Base-by-base conservation (phyloP, 2,113 vertebrate genomes). In the Grammomys dolichurus region DNA sequence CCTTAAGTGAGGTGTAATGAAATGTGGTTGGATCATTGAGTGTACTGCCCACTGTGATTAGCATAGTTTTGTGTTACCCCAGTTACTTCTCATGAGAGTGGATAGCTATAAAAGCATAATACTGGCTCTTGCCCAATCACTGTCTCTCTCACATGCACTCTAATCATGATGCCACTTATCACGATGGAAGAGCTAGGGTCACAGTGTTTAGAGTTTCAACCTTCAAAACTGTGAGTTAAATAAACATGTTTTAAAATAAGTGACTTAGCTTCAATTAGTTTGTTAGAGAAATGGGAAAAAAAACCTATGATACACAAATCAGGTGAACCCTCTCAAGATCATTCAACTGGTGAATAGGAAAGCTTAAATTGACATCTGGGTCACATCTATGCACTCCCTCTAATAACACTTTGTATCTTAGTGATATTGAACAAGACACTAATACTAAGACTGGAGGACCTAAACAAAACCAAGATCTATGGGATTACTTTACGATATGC, bases 361-460 rank as follows among this genome's bases (percentile, higher is more conserved):
- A 24, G 40, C 72, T 93, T 69, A 89, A 82, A 84, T 51, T 28
- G 60, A 89, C 97, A 93, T 69, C 26, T 28, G 14, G 24, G 46
- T 90, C 80, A 85, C 2, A 67, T 51, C 19, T 7, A 8, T 63
- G 28, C 56, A 75, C 75, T 87, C 85, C 75, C 56, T 69, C 26
- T 91, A 91, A 90, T 78, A 69, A 90, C 1, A 87, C 54, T 78
- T 90, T 90, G 22, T 87, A 69, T 75, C 51, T 94, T 95, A 26
- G 46, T 87, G 22, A 80, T 86, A 48, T n/a, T 94, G 81, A 94
- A 40, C 65, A 87, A 76, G 85, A 72, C 28, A 63, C 7, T 8
- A 72, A 69, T 69, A 70, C 58, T 88, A 93, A 76, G 63, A 76
- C 51, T 65, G 81, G 43, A 86, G 36, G 46, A 69, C 13, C 51